Base-by-base conservation (phyloP, 2,888 invertebrate genomes). In the Orthosia gothica region DNA sequence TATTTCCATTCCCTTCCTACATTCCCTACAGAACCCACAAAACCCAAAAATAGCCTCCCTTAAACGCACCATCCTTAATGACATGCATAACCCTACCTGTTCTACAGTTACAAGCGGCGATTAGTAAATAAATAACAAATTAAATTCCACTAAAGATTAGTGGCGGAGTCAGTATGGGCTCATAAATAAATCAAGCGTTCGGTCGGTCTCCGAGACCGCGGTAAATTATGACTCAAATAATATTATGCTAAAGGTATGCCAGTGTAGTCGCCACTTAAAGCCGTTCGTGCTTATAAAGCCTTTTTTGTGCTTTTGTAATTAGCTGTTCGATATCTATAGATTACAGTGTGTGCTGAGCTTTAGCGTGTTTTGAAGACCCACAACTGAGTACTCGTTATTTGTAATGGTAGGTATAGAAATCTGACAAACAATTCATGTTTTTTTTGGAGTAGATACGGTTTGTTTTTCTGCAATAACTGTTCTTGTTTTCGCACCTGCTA, bases 141-240 rank as follows among this genome's bases (percentile, higher is more conserved):
- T 95, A 95, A 95, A 95, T 94, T 94, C 94, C 94, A 93, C 89
- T 94, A 93, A 94, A 95, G 95, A 95, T 95, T 95, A 95, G 94
- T 93, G 93, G 92, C 86, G 89, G 87, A 93, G 91, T 93, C 93
- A 92, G 92, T 90, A 92, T 91, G 91, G 88, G 92, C 89, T 93
- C 94, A 92, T 95, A 95, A 94, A 96, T 96, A 96, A 96, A 96
- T 96, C 96, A 96, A 92, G 91, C 82, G 87, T 89, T 87, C 89
- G 89, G 91, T 92, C 92, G 89, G 91, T 92, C 92, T 90, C 89
- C 89, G 89, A 89, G 91, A 86, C 89, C 90, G 88, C 90, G 90
- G 92, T 95, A 94, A 95, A 94, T 94, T 95, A 95, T 95, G 94
- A 93, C 92, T 95, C 93, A 93, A 95, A 95, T 95, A 95, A 95